phyloP scores from a whole-genome alignment of 2,797 vertebrate genomes.

The Euphonia xanthogaster region DNA sequence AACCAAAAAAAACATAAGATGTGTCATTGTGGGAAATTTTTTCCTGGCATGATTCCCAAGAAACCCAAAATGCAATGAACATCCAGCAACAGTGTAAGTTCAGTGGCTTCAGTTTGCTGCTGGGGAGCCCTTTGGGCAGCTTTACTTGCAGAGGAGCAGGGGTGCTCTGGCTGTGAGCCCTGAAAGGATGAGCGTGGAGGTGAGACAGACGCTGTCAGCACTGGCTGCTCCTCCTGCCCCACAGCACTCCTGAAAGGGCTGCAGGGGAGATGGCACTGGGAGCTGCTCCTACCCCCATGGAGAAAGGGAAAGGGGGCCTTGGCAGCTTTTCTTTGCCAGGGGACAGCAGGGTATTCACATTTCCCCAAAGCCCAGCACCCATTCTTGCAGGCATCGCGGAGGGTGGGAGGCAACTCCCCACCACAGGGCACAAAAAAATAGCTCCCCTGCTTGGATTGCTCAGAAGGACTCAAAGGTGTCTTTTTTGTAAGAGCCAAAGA shows the following conservation, averaged over 20 bases:
- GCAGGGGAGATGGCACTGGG: not conserved
- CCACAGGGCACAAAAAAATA: not conserved
- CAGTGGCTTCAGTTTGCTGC: not conserved
- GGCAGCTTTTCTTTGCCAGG: accelerated
- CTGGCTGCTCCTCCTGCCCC: not conserved
- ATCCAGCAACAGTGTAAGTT: not conserved
- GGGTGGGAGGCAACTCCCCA: not conserved
- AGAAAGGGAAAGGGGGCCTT: not conserved
- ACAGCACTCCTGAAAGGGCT: not conserved
- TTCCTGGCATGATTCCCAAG: not conserved
- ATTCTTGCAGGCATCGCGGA: not conserved
- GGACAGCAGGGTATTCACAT: not conserved
- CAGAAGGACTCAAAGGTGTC: not conserved
- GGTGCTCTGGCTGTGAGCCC: not conserved
- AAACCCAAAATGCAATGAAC: not conserved
- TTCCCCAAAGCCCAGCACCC: not conserved
- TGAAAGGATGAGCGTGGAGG: accelerated
- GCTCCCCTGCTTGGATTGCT: not conserved
- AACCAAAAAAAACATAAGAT: not conserved
- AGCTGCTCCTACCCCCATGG: not conserved
- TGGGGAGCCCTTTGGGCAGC: not conserved
- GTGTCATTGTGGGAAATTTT: not conserved
- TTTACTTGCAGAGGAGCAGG: not conserved
- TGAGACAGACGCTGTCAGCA: accelerated
- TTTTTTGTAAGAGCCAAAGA: not conserved